Evolutionary conservation across 2,888 invertebrate species (phyloP), one percentile per base, ranked within the genome.

Genomic region (Hirtodrosophila trivittata): DNA sequence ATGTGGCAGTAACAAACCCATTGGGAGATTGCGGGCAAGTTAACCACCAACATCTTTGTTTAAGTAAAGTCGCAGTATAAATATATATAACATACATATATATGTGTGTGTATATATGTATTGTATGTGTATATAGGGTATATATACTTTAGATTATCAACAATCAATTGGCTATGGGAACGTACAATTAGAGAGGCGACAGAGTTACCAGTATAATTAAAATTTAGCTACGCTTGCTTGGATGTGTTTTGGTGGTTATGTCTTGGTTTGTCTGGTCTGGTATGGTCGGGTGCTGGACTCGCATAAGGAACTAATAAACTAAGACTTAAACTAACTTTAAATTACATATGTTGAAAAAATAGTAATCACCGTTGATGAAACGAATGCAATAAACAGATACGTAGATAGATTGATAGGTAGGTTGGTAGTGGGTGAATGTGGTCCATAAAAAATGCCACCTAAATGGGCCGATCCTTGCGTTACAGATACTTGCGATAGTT

Each of bases 401-500:
- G 16, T 26, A 25, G 33, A 50, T 47, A 46, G 41, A 13, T 62
- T 28, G 42, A 51, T 55, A 38, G 46, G 33, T 47, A 46, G 41
- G 25, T 26, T 33, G 9, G 46, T 30, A 10, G 32, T 25, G 43
- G 39, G 45, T 28, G 32, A 43, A 45, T 26, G 39, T 54, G 38
- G 60, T 67, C 65, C 65, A 49, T 49, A 39, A 32, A 38, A 45
- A 42, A 30, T 62, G 37, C 62, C 49, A 60, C 35, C 45, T 65
- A 68, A 10, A 55, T 62, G 47, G 55, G 38, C 18, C 35, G 39
- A 37, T 70, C 57, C 71, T 51, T 64, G 73, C 75, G 82, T 91
- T 90, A 91, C 88, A 91, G 90, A 88, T 90, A 91, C 85, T 91
- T 91, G 68, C 91, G 89, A 86, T 91, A 91, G 72, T 89, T 90